These are phyloP conservation scores for Rafetus swinhoei DNA, from an alignment of 2,113 vertebrate genomes.

Conservation along the genomic window DNA sequence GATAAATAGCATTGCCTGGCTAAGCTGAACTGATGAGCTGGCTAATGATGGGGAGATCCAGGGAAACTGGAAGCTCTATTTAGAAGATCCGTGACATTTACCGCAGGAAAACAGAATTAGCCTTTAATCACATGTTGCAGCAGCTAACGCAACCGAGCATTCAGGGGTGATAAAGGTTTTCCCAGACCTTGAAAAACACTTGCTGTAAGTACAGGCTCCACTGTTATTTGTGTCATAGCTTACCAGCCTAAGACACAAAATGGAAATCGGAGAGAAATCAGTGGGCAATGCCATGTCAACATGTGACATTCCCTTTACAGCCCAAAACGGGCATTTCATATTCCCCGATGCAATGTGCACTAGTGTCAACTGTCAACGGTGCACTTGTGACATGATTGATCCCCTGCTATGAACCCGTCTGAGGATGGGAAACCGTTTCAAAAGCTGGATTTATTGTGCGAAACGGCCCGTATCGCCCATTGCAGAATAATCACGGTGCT, in stretches of 20 bases:
- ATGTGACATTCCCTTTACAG: background rate
- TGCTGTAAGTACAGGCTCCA: background rate
- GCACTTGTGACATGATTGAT: background rate
- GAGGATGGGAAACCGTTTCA: background rate
- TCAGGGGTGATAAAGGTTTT: background rate
- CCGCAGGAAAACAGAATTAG: background rate
- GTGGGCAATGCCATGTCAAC: background rate
- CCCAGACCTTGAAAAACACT: background rate
- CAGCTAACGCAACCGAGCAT: fast-evolving
- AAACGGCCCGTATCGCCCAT: background rate
- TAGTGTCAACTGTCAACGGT: background rate
- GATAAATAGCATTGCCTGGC: background rate
- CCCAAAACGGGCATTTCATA: background rate
- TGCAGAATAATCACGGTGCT: fast-evolving
- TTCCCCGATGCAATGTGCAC: fast-evolving
- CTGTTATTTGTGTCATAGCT: fast-evolving
- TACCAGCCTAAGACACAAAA: background rate
- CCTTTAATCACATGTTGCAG: fast-evolving
- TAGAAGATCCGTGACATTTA: fast-evolving
- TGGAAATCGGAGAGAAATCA: fast-evolving
- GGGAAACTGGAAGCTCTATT: fast-evolving
- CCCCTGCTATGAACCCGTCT: background rate
- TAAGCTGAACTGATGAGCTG: background rate
- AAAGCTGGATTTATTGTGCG: background rate
- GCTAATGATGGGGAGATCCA: background rate